Base-by-base conservation (phyloP, 1,140 invertebrate genomes). In the Zaprionus ghesquierei region DNA sequence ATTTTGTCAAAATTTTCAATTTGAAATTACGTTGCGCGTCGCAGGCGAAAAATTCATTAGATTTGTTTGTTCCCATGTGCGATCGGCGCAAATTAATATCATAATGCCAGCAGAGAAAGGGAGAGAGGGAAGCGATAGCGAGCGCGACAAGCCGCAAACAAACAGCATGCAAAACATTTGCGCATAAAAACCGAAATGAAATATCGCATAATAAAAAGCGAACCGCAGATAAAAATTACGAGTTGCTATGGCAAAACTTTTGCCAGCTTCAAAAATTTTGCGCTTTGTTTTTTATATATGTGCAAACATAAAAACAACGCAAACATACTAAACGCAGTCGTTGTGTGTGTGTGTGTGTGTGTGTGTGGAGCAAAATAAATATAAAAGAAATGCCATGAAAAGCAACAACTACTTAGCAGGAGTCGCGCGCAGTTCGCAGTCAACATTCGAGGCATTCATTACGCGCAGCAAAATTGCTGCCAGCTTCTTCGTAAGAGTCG, bases 191-290 rank as follows among this genome's bases (percentile, higher is more conserved):
- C 23, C 38, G n/a, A 49, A 41, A 56, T 55, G 46, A 64, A 77
- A 70, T 23, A 60, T 46, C 15, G 41, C 18, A 46, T 46, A 46
- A 85, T 53, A 54, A 68, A 54, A 49, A 13, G 22, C 8, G 56
- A 35, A 69, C 46, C 50, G 12, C 56, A 75, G 63, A 72, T 84
- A 63, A 76, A 87, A 79, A 86, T 86, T 82, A 87, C 71, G 79
- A 81, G 79, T 60, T 60, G 41, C 33, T 49, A 25, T 5, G n/a
- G 6, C 1, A 33, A 46, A 81, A 81, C 64, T 62, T 79, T 81
- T 69, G 49, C 63, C 68, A 69, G 70, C 35, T 38, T 0, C 5
- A 82, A 73, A 38, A 29, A 29, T 29, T 70, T 61, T 18, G 50
- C 33, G 54, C 33, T 59, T 61, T 38, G 25, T 5, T 80, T 77